Conservation (phyloP, 2,888 invertebrate species). For the Eutolmus rufibarbis region DNA sequence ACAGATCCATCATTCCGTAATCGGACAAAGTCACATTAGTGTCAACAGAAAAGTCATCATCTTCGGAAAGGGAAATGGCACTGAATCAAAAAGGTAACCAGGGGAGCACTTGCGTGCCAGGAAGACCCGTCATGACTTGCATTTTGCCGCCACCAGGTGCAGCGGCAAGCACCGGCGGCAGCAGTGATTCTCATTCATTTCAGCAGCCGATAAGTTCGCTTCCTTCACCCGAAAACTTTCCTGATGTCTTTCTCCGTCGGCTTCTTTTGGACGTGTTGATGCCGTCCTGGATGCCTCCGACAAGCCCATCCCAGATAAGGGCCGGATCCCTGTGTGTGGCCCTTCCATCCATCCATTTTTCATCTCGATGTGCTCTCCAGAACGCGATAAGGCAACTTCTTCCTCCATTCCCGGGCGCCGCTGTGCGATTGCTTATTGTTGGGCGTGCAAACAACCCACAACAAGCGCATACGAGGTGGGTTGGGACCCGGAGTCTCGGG, state of each 20-base stretch:
- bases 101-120: conserved; percentile 10
- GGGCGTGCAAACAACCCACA: conserved; percentile 40
- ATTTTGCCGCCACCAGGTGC: background rate
- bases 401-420: background rate
- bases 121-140: conserved; percentile 42
- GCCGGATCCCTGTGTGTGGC: conserved; percentile 40
- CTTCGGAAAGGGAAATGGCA: conserved; percentile 41
- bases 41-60: conserved; percentile 31
- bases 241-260: conserved; percentile 33
- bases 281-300: conserved; percentile 22
- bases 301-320: conserved; percentile 29
- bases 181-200: conserved; percentile 27
- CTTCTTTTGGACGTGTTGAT: conserved; percentile 34
- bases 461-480: background rate
- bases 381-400: conserved; percentile 45
- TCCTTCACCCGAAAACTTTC: conserved; percentile 17
- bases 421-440: conserved; percentile 43
- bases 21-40: conserved; percentile 34
- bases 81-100: conserved; percentile 42
- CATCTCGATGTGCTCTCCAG: conserved; percentile 42
- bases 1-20: conserved; percentile 35
- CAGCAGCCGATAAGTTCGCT: conserved; percentile 35
- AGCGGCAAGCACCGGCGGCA: background rate
- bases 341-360: conserved; percentile 45
- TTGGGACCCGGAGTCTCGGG: background rate